phyloP scores from a whole-genome alignment of 2,797 vertebrate genomes.

The Acipenser ruthenus region DNA sequence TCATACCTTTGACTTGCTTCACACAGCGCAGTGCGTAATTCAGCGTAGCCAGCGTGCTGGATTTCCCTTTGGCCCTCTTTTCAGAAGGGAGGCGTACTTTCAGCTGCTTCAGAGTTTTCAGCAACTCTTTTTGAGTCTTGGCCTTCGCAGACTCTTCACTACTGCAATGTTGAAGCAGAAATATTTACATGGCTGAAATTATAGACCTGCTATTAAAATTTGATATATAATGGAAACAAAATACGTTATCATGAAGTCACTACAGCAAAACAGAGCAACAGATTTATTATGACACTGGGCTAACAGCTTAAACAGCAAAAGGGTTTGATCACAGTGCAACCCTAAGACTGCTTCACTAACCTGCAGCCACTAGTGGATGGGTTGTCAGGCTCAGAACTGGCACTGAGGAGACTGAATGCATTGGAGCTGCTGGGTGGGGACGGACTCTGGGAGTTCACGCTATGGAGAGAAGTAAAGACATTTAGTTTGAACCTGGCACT shows the following conservation, averaged over 20 bases:
- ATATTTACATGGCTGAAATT: not conserved
- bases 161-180: constrained; percentile 31
- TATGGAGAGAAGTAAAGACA: constrained; percentile 24
- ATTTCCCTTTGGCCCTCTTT: constrained; percentile 72
- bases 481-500: too few relatives aligned
- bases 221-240: not conserved
- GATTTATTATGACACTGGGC: constrained; percentile 14
- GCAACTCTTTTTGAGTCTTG: constrained; percentile 70
- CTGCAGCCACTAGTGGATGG: constrained; percentile 59
- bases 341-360: constrained; percentile 28
- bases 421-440: constrained; percentile 64
- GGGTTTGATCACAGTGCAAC: not conserved
- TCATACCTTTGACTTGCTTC: constrained; percentile 75
- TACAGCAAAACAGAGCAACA: too few relatives aligned
- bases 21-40: constrained; percentile 85
- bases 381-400: constrained; percentile 61
- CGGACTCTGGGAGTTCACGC: constrained; percentile 61
- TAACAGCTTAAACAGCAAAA: constrained; percentile 26
- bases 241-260: not conserved
- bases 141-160: constrained; percentile 65
- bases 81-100: constrained; percentile 82
- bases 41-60: constrained; percentile 74
- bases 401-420: constrained; percentile 60
- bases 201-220: not conserved
- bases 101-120: constrained; percentile 78